Base-by-base conservation (phyloP, 1,140 invertebrate genomes). In the Drosophila teissieri region DNA sequence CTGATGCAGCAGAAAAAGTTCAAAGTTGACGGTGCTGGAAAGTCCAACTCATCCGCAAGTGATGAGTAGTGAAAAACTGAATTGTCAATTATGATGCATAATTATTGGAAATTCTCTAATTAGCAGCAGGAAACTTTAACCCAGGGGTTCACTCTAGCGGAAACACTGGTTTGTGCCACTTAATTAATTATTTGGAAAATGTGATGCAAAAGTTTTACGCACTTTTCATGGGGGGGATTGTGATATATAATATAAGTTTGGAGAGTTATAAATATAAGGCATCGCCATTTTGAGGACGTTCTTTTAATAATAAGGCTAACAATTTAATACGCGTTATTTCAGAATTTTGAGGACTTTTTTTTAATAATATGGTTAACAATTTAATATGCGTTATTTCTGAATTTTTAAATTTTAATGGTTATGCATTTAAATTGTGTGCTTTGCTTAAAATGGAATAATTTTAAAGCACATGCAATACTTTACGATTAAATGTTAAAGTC, bases 1-100 rank as follows among this genome's bases (percentile, higher is more conserved):
- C 58, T 46, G 46, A 48, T 68, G 61, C 70, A 53, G 51, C 74
- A 56, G 34, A 62, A 44, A 61, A 72, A 78, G 69, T 81, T 60
- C 44, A 86, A 79, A 83, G 79, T 80, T 79, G 67, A 79, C 74
- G 53, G 80, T 55, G 67, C 49, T 45, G 57, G 54, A 34, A 52
- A 34, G 46, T 49, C 19, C 17, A 4, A 12, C 19, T 19, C 14
- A 19, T 57, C 52, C 67, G 19, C 42, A 70, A 70, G 56, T 68
- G 73, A 73, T 73, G 63, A 86, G 49, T 53, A 62, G 68, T 57
- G 40, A 37, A 61, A 58, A 56, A 63, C 64, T 54, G 63, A 77
- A 64, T 62, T 64, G 68, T 62, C 78, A 77, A 65, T 78, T 82
- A 82, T 60, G 44, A 60, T 70, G 63, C 53, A 55, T 78, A 67